These are phyloP conservation scores for Clanis bilineata DNA, from an alignment of 2,888 invertebrate species.

Conservation along the genomic window DNA sequence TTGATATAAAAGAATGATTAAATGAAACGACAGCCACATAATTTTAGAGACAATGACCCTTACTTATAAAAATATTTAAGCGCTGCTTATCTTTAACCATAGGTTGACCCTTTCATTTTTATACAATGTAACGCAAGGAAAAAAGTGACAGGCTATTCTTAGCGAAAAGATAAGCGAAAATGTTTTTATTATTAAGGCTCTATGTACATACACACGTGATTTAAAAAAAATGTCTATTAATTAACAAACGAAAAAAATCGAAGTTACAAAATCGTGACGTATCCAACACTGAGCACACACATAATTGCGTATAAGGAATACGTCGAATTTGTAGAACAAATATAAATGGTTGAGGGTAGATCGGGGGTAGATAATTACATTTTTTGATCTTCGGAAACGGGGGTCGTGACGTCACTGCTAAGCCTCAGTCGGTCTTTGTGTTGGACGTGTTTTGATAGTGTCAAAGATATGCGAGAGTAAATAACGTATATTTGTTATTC, in stretches of 20 bases:
- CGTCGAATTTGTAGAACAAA: conserved; percentile 82
- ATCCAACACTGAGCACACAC: conserved; percentile 44
- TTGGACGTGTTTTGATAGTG: conserved; percentile 67
- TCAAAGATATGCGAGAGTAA: conserved; percentile 62
- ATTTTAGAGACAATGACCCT: too few species aligned
- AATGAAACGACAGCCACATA: too few species aligned
- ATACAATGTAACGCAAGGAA: too few species aligned
- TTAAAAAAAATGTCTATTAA: too few species aligned
- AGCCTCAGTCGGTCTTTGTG: conserved; percentile 48
- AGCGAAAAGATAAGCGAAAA: too few species aligned
- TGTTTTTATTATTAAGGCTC: too few species aligned
- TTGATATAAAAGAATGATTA: too few species aligned
- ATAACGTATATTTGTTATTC: conserved; percentile 29
- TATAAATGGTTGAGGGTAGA: conserved; percentile 81
- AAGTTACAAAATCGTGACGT: neutral
- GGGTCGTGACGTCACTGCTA: conserved; percentile 64
- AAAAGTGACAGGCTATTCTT: too few species aligned
- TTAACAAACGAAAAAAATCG: neutral
- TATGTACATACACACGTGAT: too few species aligned
- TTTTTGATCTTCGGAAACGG: conserved; percentile 76
- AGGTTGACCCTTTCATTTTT: too few species aligned
- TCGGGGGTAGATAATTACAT: conserved; percentile 82
- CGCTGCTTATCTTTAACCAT: too few species aligned
- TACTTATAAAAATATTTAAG: too few species aligned
- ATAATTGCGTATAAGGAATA: conserved; percentile 72